Base-by-base conservation (phyloP, 2,888 invertebrate genomes). In the Geophilus truncorum region DNA sequence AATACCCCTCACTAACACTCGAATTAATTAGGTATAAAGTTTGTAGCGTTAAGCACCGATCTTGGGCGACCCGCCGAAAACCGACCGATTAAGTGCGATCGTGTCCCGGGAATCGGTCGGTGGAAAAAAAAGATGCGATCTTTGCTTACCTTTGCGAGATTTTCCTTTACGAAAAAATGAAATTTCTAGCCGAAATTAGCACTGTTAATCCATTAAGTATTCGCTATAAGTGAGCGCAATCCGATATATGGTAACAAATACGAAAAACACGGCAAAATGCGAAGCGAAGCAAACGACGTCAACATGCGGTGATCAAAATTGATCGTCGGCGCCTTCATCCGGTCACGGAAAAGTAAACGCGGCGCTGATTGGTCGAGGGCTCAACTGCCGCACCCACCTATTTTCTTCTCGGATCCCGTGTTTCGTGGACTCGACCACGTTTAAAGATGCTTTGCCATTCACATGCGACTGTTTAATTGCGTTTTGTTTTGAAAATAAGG, bases 321-420 rank as follows among this genome's bases (percentile, higher is more conserved):
- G 70, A 70, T 70, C 70, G 70, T 70, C 70, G 70, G 70, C 70
- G 70, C 70, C 70, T 70, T 70, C 70, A 15, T 70, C 70, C 70
- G 70, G 70, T 70, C 70, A 70, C 70, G 70, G 70, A 28, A 70
- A 70, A 70, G 70, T 70, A 70, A 70, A 70, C 70, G n/a, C 15
- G 70, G 28, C 70, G 70, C 28, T 70, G 25, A 70, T 70, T 70
- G 70, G 70, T 70, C 28, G 51, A 51, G 18, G 3, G 18, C 18
- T 18, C 1, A 5, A 9, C 18, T 51, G 51, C 51, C 51, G 51
- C 51, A 18, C 51, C 51, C 51, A 51, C 51, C 21, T 51, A 51
- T 18, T 51, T 51, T 51, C 21, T 51, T 1, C 18, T 51, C 51
- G 51, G 21, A 18, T n/a, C 51, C 51, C 51, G 51, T 21, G 51